Conservation (phyloP, 2,888 invertebrate species). For the Neoascia interrupta region DNA sequence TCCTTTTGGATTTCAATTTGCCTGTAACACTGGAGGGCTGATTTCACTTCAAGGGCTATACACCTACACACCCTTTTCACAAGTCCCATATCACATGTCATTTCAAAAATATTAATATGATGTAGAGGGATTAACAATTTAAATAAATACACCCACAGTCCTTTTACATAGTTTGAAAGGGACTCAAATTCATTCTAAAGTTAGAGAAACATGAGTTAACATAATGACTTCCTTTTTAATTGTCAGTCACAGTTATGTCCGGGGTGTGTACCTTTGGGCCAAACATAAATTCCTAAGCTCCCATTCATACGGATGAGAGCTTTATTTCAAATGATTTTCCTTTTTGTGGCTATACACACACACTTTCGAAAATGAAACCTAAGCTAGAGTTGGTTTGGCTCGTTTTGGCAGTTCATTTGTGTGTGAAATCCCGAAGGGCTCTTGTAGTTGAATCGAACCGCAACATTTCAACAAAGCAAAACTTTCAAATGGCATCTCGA, state of each 20-base stretch:
- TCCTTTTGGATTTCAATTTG: too few relatives aligned
- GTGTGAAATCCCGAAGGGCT: slow-evolving; percentile 15
- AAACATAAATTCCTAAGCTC: not conserved
- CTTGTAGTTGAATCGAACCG: too few relatives aligned
- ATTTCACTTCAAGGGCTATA: too few relatives aligned
- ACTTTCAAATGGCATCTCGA: slow-evolving; percentile 24
- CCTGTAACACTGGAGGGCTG: too few relatives aligned
- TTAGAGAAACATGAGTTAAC: slow-evolving; percentile 8
- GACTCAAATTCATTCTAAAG: slow-evolving; percentile 1
- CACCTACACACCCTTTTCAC: too few relatives aligned
- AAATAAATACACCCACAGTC: not conserved
- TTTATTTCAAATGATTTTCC: slow-evolving; percentile 1
- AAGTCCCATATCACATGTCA: too few relatives aligned
- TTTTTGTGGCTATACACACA: slow-evolving; percentile 4
- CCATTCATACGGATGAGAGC: not conserved
- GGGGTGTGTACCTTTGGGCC: slow-evolving; percentile 8
- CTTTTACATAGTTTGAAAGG: slow-evolving; percentile 1
- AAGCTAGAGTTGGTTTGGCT: not conserved
- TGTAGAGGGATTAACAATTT: not conserved
- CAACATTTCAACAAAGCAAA: slow-evolving; percentile 15
- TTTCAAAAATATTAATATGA: too few relatives aligned
- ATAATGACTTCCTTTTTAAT: slow-evolving; percentile 25
- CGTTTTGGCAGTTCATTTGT: slow-evolving; percentile 10
- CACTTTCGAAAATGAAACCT: slow-evolving; percentile 1
- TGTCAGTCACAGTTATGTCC: slow-evolving; percentile 20